Conservation (phyloP, 1,140 invertebrate species). For the Temnothorax nylanderi region DNA sequence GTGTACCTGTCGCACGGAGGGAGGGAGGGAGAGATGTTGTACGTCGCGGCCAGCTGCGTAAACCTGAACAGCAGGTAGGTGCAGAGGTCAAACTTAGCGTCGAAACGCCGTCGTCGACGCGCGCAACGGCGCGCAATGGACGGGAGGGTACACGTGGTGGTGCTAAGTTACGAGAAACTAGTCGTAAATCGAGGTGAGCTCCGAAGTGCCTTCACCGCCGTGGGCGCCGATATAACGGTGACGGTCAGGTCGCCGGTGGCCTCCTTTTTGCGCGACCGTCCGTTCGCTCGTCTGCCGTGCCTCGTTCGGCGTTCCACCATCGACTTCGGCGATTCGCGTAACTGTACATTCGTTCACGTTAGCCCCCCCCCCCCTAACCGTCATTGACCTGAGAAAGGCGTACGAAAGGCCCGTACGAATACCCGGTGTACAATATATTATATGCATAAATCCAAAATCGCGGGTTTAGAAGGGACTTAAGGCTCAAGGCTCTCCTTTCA, state of each 20-base stretch:
- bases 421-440: constrained; percentile 39
- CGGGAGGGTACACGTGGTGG: constrained; percentile 54
- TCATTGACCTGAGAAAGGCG: constrained; percentile 37
- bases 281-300: constrained; percentile 31
- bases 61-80: constrained; percentile 67
- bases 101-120: constrained; percentile 47
- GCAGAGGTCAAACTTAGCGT: constrained; percentile 69
- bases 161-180: constrained; percentile 70
- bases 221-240: constrained; percentile 83
- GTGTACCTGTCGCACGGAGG: constrained; percentile 42
- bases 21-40: not conserved
- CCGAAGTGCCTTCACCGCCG: constrained; percentile 78
- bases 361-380: constrained; percentile 29
- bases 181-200: constrained; percentile 77
- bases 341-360: constrained; percentile 77
- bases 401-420: not conserved
- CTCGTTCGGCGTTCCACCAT: constrained; percentile 41
- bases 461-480: not conserved
- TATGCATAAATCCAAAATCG: constrained; percentile 16
- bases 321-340: constrained; percentile 76
- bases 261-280: constrained; percentile 77
- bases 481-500: not conserved
- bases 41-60: constrained; percentile 55
- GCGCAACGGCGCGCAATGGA: constrained; percentile 9
- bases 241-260: constrained; percentile 79